Percentiles rank a stretch among this genome's conserved stretches.
phyloP scores from a whole-genome alignment of 2,888 invertebrate species.

The Magallana nippona region DNA sequence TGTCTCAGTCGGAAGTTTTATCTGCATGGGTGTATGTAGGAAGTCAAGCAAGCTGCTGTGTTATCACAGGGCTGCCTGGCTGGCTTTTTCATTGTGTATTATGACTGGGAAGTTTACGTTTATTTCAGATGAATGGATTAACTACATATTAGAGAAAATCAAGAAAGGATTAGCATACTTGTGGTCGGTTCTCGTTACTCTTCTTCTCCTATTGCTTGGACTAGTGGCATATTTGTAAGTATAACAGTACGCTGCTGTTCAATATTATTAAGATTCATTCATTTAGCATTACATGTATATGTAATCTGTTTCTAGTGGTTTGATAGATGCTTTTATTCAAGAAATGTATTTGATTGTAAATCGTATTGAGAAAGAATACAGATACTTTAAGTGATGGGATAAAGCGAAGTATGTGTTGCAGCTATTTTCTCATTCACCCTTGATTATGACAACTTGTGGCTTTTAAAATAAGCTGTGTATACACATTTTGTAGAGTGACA shows the following conservation, averaged over 20 bases:
- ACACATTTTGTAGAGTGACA: slow-evolving; percentile 62
- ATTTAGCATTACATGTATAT: no score
- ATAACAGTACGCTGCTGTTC: background rate
- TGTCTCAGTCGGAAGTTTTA: slow-evolving; percentile 30
- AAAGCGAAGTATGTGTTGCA: background rate
- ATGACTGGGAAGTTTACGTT: slow-evolving; percentile 4
- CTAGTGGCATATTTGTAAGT: slow-evolving; percentile 72
- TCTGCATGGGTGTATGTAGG: background rate
- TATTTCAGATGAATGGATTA: slow-evolving; percentile 71
- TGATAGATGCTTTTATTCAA: no score
- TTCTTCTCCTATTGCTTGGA: slow-evolving; percentile 67
- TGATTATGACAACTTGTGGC: background rate
- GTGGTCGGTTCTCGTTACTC: slow-evolving; percentile 64
- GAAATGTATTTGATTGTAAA: no score
- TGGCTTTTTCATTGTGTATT: background rate
- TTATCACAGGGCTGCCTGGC: slow-evolving; percentile 7
- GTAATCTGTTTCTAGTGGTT: no score
- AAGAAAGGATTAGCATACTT: slow-evolving; percentile 60
- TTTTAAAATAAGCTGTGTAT: background rate
- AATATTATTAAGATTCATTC: no score
- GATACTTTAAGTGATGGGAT: no score
- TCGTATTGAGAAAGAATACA: no score
- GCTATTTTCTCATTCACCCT: background rate
- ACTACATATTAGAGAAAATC: slow-evolving; percentile 66
- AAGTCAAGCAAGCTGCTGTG: slow-evolving; percentile 1